Evolutionary conservation across 1,140 invertebrate species (phyloP).

Genomic region (Teleogryllus occipitalis): DNA sequence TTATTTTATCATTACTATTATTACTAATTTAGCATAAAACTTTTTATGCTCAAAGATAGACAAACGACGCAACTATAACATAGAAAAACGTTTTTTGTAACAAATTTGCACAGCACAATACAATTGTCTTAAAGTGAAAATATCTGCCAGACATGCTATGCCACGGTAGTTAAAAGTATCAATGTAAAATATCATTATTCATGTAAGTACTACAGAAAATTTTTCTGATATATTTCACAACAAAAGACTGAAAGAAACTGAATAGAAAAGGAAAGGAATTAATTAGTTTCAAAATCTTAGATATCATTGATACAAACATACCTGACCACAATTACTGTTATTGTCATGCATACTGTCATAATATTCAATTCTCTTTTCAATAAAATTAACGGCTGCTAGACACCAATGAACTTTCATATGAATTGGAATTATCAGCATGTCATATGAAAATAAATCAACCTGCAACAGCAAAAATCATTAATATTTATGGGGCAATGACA

Average conservation of each 20-base stretch:
- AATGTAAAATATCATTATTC: neutral
- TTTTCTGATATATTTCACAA: neutral
- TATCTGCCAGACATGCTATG: no score
- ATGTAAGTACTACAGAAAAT: neutral
- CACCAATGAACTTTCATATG: constrained; percentile 97
- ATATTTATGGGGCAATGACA: neutral
- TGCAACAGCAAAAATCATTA: constrained; percentile 25
- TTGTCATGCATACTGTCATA: constrained; percentile 87
- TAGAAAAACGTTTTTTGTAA: no score
- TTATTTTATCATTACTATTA: neutral
- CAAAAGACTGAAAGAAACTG: neutral
- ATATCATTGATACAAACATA: constrained; percentile 9
- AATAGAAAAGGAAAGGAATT: neutral
- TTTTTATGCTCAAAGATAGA: neutral
- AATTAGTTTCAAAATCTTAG: neutral
- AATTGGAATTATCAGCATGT: constrained; percentile 81
- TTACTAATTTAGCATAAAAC: neutral
- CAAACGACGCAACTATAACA: no score
- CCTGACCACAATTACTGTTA: constrained; percentile 63
- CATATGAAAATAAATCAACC: constrained; percentile 76
- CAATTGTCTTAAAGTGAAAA: no score
- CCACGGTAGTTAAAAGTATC: no score
- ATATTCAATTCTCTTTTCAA: constrained; percentile 67
- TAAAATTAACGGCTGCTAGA: constrained; percentile 81
- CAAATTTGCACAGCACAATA: no score